Conservation (phyloP, 2,888 invertebrate genomes). For the Cantharis flavilabris region DNA sequence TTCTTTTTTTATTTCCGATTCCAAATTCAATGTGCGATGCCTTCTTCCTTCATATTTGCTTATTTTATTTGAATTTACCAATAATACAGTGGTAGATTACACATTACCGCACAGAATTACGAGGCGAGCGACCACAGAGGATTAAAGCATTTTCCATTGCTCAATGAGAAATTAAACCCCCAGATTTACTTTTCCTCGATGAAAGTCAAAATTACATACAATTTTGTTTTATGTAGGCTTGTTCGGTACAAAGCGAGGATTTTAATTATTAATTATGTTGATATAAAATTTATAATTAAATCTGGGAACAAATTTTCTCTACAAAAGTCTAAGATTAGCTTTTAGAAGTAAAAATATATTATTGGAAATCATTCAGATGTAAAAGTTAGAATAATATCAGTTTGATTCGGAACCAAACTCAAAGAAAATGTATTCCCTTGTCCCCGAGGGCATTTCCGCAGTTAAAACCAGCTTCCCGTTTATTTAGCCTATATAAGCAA, state of each 20-base stretch:
- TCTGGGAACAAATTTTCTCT: background rate
- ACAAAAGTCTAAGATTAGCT: background rate
- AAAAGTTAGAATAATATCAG: background rate
- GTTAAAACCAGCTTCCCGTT: background rate
- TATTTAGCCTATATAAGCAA: background rate
- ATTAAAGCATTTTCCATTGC: background rate
- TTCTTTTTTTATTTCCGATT: background rate
- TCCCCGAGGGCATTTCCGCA: background rate
- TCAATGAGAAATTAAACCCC: background rate
- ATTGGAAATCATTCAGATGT: background rate
- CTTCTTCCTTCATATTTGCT: background rate
- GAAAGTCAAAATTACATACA: background rate
- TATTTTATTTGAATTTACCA: background rate
- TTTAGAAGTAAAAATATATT: background rate
- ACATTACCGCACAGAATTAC: background rate
- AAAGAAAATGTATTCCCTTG: background rate
- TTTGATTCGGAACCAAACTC: background rate
- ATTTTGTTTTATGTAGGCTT: background rate
- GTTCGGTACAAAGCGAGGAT: background rate
- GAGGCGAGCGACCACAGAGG: background rate
- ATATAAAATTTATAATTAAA: background rate
- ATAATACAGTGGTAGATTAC: background rate
- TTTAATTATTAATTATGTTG: background rate
- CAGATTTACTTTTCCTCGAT: background rate
- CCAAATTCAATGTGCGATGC: background rate